Evolutionary conservation across 2,113 vertebrate genomes (phyloP), one percentile per base, ranked within the genome.

Genomic region (Microtus pennsylvanicus): DNA sequence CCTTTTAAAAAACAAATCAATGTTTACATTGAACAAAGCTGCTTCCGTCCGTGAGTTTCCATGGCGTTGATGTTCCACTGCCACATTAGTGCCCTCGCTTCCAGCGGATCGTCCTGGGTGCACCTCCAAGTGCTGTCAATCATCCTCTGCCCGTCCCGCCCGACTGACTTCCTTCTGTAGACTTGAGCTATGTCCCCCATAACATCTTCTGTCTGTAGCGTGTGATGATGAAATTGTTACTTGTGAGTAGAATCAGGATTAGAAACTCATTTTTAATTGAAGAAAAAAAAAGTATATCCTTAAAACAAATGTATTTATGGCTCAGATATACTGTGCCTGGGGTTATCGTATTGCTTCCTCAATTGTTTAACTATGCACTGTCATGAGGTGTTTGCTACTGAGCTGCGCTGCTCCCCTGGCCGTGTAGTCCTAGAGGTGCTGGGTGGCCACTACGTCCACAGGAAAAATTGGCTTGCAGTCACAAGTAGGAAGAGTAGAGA

Each of bases 281-380:
- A 98, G 98, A 98, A 98, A 98, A 97, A 97, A 97, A 97, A 98
- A 98, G 98, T 98, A 99, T 99, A 99, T 99, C 98, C 98, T 99
- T 98, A 97, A 98, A 98, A 94, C 92, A 98, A 82, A 98, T 97
- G 98, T 99, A 99, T 99, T 98, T 99, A 98, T 98, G 98, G 98
- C 99, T 99, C 99, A 99, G 98, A 98, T 97, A 98, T 98, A 95
- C 99, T 99, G 98, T 98, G 99, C 99, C 99, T 98, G 97, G 98
- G 99, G 99, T 99, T 98, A 98, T 98, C 97, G 98, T 99, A 98
- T 97, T 77, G 99, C 99, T 99, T 99, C 99, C 99, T 99, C 99
- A 98, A 99, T 99, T 99, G 75, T 98, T 99, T 98, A 99, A 99
- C 99, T 99, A 99, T 99, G 99, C 99, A 99, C 99, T 99, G 99